Percentiles rank a stretch among this genome's conserved stretches.
These are phyloP conservation scores for Euura lappo DNA, from an alignment of 1,140 invertebrate genomes.

Conservation along the genomic window DNA sequence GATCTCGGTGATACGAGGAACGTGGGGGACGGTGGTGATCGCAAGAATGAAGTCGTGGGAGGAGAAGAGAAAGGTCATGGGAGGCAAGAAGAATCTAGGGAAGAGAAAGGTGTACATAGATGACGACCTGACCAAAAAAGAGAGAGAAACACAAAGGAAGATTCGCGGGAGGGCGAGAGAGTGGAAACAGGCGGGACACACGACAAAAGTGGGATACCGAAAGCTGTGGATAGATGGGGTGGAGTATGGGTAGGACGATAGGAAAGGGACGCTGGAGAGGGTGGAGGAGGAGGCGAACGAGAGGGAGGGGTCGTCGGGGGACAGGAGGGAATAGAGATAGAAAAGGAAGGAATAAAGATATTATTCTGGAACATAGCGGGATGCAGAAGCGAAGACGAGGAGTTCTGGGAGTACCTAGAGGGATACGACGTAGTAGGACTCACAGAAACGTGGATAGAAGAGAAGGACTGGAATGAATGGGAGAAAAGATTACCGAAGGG, in stretches of 20 bases:
- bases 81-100: constrained; percentile 13
- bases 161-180: not conserved
- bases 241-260: not conserved
- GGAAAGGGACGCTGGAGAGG: not conserved
- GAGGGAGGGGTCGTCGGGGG: constrained; percentile 21
- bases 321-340: constrained; percentile 20
- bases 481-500: constrained; percentile 16
- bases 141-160: constrained; percentile 13
- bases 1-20: too few relatives aligned
- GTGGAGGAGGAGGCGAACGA: not conserved
- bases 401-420: constrained; percentile 14
- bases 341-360: constrained; percentile 6
- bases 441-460: constrained; percentile 30
- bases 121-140: constrained; percentile 15
- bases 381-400: too few relatives aligned
- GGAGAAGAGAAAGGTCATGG: constrained; percentile 15
- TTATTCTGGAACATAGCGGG: too few relatives aligned
- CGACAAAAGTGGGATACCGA: not conserved
- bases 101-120: constrained; percentile 17
- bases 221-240: constrained; percentile 8
- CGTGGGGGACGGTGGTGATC: not conserved
- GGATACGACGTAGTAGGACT: constrained; percentile 23
- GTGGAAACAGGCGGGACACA: too few relatives aligned
- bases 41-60: constrained; percentile 14
- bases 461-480: constrained; percentile 22